Base-by-base conservation (phyloP, 2,888 invertebrate genomes). In the Subacronicta megacephala region DNA sequence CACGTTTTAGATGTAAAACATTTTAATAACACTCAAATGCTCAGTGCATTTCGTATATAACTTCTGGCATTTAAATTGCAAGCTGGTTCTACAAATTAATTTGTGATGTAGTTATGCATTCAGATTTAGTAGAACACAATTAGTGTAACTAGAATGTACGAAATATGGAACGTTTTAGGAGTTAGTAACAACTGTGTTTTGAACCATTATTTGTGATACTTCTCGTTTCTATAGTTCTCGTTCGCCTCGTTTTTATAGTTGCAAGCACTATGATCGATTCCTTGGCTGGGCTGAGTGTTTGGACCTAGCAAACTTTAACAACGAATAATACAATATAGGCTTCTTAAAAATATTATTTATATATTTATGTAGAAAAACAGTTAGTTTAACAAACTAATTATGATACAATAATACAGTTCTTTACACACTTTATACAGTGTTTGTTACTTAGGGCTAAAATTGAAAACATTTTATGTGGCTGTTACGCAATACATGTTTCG, bases 101-200 rank as follows among this genome's bases (percentile, higher is more conserved):
- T 62, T 59, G 45, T 29, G 29, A 33, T 42, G 31, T 40, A 68
- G 69, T 68, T 66, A 63, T 66, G 47, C 68, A 65, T 65, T 65
- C 65, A 47, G 44, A 36, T 44, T 51, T 40, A 37, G 40, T 52
- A 43, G 23, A 36, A 36, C 46, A 57, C 46, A 65, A 62, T 68
- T 50, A 57, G 62, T 13, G 40, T 29, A 33, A 9, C 26, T 26
- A 26, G n/a, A n/a, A n/a, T 23, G 37, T 56, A 57, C 57, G 62
- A 51, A 57, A 68, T 68, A 68, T 35, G 57, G 57, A 67, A 23
- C 40, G 51, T 57, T 65, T 68, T 67, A 37, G 68, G 4, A 51
- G 57, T 45, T 35, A 62, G 46, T 35, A 43, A 62, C 33, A 51
- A 49, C 41, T 26, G 45, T 41, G 57, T 44, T 62, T 40, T 38